These are phyloP conservation scores for Enteromius trimaculatus DNA, from an alignment of 2,797 vertebrate genomes.

Conservation along the genomic window DNA sequence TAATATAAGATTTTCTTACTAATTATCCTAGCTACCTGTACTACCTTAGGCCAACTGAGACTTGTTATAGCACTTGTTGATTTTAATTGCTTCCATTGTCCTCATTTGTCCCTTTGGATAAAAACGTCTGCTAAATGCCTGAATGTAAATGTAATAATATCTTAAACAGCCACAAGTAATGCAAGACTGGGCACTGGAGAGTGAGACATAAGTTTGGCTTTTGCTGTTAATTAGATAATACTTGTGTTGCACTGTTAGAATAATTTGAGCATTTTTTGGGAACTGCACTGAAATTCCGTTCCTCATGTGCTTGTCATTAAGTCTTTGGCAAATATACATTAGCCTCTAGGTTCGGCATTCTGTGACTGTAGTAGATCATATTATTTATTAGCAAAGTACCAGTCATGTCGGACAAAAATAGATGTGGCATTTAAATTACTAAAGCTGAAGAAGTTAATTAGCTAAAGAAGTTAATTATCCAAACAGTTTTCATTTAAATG, in stretches of 20 bases:
- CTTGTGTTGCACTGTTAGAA: background rate
- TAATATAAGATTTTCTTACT: background rate
- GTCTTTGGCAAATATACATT: background rate
- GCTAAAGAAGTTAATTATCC: constrained; percentile 26
- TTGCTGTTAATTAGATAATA: background rate
- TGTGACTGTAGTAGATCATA: background rate
- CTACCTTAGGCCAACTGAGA: too few relatives aligned
- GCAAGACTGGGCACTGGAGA: background rate
- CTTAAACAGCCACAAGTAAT: background rate
- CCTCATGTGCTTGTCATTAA: background rate
- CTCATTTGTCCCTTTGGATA: too few relatives aligned
- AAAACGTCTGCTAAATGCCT: too few relatives aligned
- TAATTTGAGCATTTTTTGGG: background rate
- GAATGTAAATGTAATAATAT: background rate
- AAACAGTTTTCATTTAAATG: constrained; percentile 30
- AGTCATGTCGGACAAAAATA: constrained; percentile 12
- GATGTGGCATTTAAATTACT: constrained; percentile 16
- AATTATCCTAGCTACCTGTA: too few relatives aligned
- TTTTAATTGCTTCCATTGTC: too few relatives aligned
- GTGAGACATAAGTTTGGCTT: background rate
- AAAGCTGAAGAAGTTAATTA: constrained; percentile 27
- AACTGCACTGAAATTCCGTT: background rate
- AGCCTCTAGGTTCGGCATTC: background rate
- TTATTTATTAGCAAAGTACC: constrained; percentile 8
- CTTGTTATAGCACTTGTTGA: too few relatives aligned